Conservation (phyloP, 2,888 invertebrate species). For the Andrena bicolor region DNA sequence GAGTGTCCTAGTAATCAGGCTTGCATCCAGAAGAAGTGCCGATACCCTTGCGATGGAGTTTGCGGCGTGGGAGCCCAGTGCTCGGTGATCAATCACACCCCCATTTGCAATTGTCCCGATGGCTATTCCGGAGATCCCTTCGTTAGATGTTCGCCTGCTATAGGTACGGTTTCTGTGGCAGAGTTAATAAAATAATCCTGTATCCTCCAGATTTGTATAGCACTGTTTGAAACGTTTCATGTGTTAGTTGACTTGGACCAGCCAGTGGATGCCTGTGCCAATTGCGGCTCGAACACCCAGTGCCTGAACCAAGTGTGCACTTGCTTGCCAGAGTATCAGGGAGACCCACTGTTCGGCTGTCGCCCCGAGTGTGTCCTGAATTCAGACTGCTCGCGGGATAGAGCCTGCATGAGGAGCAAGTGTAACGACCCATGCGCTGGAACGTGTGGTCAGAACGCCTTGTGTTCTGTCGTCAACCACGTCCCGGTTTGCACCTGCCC, state of each 20-base stretch:
- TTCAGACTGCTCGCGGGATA: slow-evolving; percentile 89
- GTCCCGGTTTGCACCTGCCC: slow-evolving; percentile 90
- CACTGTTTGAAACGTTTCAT: neutral
- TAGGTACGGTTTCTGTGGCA: slow-evolving; percentile 56
- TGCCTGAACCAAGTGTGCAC: slow-evolving; percentile 89
- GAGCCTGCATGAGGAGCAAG: slow-evolving; percentile 91
- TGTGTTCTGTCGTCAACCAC: slow-evolving; percentile 87
- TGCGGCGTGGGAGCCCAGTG: slow-evolving; percentile 91
- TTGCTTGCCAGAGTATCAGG: slow-evolving; percentile 90
- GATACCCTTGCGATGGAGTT: slow-evolving; percentile 91
- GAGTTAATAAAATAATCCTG: neutral
- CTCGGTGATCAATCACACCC: slow-evolving; percentile 90
- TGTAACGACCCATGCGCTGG: slow-evolving; percentile 91
- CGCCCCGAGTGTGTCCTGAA: slow-evolving; percentile 92
- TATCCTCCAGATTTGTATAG: neutral
- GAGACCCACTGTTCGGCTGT: slow-evolving; percentile 91
- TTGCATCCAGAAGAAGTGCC: slow-evolving; percentile 91
- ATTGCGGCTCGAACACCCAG: slow-evolving; percentile 89
- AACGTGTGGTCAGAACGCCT: slow-evolving; percentile 88
- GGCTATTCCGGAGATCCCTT: slow-evolving; percentile 87
- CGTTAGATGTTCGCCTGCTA: slow-evolving; percentile 85
- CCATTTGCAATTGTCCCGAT: slow-evolving; percentile 87
- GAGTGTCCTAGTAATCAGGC: slow-evolving; percentile 91
- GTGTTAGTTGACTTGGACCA: slow-evolving; percentile 29
- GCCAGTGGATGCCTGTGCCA: slow-evolving; percentile 89